Evolutionary conservation across 1,140 invertebrate species (phyloP).

Genomic region (Cepaea nemoralis): DNA sequence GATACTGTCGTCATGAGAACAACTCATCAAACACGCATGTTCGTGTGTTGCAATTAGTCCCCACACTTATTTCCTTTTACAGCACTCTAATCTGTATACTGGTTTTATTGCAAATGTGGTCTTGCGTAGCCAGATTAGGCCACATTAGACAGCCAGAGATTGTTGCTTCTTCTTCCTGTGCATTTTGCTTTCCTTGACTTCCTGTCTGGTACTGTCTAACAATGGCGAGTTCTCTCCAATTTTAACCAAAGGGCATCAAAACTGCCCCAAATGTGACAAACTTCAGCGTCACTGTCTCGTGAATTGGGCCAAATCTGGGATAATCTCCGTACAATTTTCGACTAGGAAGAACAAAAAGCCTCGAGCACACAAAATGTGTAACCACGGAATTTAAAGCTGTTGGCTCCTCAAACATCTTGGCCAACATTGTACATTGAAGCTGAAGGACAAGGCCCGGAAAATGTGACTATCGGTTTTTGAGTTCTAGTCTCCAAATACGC

Average conservation of each 20-base stretch:
- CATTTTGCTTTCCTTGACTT: not conserved
- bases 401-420: not conserved
- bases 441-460: not conserved
- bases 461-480: not conserved
- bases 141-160: no score
- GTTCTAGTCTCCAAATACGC: not conserved
- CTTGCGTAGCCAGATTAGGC: no score
- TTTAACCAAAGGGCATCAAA: not conserved
- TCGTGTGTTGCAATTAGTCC: no score
- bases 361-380: not conserved
- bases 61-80: no score
- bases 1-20: no score
- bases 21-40: no score
- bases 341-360: not conserved
- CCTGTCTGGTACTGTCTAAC: not conserved
- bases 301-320: not conserved
- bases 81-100: no score
- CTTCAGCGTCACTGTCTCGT: not conserved
- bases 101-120: no score
- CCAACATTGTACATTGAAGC: not conserved
- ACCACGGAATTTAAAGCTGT: not conserved
- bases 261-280: not conserved
- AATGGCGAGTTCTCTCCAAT: not conserved
- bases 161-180: no score
- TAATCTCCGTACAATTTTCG: slow-evolving; percentile 11